Evolutionary conservation across 1,140 invertebrate genomes (phyloP), one percentile per base, ranked within the genome.

Genomic region (Heliothis virescens): DNA sequence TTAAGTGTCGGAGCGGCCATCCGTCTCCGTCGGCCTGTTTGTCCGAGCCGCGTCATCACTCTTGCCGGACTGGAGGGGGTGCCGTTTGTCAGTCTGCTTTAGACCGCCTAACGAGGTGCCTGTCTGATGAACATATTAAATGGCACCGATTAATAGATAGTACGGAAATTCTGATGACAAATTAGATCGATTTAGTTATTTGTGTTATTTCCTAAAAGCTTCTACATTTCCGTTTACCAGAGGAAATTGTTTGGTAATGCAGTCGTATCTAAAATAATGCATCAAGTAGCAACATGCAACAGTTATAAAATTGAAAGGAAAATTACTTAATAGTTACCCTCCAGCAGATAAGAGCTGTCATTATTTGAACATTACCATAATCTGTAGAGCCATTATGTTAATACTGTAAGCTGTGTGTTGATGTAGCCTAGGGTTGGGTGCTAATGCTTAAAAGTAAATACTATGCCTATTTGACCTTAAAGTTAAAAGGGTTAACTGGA

Each of bases 321-420:
- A 53, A 71, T 71, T 50, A 71, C 67, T 71, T 71, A 71, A 71
- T 29, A 71, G 67, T 26, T n/a, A 16, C 48, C 47, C 73, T 18
- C 59, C 16, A 55, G 53, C 26, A 26, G 29, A 55, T 73, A 52
- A 72, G 69, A 73, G 34, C 55, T 26, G 72, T 47, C 57, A 60
- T 75, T 75, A 75, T 75, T 48, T 75, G 72, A 47, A 50, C 47
- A 62, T 75, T 62, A 75, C 18, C 72, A 60, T 75, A 75, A 75
- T 75, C 72, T 50, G 15, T 29, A 5, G 16, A 48, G 47, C 57
- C 41, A 60, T 75, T 60, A 75, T 18, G 41, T 75, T 75, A 74
- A 75, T 75, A 75, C 21, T 26, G 18, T 48, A 29, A 71, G 48
- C 48, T 67, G 29, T 67, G 29, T 67, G 63, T 67, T 67, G 63